A percentile compares a stretch with the other conserved stretches of the same genome.
Conservation (phyloP, 1,140 invertebrate genomes). For the Octopus bimaculoides region DNA sequence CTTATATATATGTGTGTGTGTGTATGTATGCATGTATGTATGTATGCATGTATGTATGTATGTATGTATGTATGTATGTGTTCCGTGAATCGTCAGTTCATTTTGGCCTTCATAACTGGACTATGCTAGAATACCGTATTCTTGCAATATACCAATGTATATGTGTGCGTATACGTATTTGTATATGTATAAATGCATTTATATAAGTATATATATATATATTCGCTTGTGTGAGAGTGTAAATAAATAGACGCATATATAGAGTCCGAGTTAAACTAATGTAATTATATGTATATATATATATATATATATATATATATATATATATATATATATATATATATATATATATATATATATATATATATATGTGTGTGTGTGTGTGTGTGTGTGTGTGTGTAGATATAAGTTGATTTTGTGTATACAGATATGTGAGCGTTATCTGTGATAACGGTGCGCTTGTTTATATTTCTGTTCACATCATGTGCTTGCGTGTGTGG, state of each 20-base stretch:
- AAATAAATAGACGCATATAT: background rate
- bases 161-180: background rate
- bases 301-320: conserved; percentile 4
- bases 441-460: too few relatives aligned
- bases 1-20: background rate
- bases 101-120: background rate
- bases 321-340: conserved; percentile 4
- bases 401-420: background rate
- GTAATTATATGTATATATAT: background rate
- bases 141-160: background rate
- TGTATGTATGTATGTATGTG: background rate
- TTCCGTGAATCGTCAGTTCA: background rate
- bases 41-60: background rate
- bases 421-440: background rate
- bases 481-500: too few relatives aligned
- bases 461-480: too few relatives aligned
- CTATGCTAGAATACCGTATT: too few relatives aligned
- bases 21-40: background rate
- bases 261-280: background rate
- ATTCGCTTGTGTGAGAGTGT: background rate
- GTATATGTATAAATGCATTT: background rate
- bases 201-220: background rate
- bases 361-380: conserved; percentile 7
- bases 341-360: conserved; percentile 1
- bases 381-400: background rate